Evolutionary conservation across 2,113 vertebrate species (phyloP).

Genomic region (Nicator chloris): DNA sequence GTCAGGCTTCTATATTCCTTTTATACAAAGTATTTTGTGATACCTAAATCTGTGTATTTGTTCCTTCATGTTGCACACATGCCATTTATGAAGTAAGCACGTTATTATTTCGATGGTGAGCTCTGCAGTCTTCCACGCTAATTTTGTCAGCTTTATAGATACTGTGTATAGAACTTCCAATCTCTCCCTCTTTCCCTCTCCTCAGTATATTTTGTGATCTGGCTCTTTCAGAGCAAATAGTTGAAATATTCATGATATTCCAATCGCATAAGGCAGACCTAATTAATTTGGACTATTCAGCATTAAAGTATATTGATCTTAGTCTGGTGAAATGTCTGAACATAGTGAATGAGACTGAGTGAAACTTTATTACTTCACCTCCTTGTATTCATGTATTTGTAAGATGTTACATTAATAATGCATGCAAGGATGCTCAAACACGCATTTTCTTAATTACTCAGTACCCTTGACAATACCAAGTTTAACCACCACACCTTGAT

Average conservation of each 20-base stretch:
- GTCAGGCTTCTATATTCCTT: neutral
- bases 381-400: neutral
- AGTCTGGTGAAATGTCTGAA: neutral
- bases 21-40: neutral
- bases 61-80: neutral
- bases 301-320: constrained; percentile 10
- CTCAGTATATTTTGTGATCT: neutral
- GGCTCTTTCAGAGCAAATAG: neutral
- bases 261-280: neutral
- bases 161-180: neutral
- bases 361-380: constrained; percentile 6
- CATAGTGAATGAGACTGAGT: neutral
- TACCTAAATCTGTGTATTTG: neutral
- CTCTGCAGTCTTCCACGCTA: neutral
- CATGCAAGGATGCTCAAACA: neutral
- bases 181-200: neutral
- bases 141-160: neutral
- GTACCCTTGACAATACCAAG: neutral
- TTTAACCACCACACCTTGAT: neutral
- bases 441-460: neutral
- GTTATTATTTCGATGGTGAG: neutral
- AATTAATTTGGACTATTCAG: neutral
- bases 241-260: neutral
- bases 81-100: neutral
- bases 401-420: constrained; percentile 26